These are phyloP conservation scores for Asobara japonica DNA, from an alignment of 1,140 invertebrate species.

Conservation along the genomic window DNA sequence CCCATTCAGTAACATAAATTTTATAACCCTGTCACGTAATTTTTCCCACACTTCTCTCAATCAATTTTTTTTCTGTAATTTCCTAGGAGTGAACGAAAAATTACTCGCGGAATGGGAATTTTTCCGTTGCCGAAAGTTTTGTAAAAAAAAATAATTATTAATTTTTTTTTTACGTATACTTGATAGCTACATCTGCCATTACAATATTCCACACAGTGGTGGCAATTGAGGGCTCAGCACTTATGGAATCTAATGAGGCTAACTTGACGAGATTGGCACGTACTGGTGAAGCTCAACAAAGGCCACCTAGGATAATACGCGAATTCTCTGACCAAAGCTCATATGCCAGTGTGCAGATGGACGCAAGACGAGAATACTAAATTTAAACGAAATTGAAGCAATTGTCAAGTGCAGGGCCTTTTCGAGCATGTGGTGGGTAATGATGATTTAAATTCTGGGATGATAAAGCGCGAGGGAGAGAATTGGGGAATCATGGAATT, in stretches of 20 bases:
- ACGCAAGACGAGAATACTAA: constrained; percentile 28
- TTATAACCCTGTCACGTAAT: too few relatives aligned
- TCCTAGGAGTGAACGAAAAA: too few relatives aligned
- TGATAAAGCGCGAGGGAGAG: too few relatives aligned
- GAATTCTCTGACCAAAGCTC: constrained; percentile 22
- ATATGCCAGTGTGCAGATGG: background rate
- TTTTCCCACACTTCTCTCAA: too few relatives aligned
- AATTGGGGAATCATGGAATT: too few relatives aligned
- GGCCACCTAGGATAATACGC: constrained; percentile 12
- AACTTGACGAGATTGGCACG: constrained; percentile 21
- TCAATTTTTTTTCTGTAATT: too few relatives aligned
- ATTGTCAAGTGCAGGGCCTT: constrained; percentile 15
- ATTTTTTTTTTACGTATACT: background rate
- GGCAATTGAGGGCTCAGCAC: background rate
- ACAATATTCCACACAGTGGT: background rate
- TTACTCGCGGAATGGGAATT: too few relatives aligned
- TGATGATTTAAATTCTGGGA: too few relatives aligned
- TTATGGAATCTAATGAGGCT: constrained; percentile 26
- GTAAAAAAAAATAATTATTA: too few relatives aligned
- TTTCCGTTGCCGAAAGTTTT: too few relatives aligned
- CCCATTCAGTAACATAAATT: too few relatives aligned
- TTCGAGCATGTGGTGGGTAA: too few relatives aligned
- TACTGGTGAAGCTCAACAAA: constrained; percentile 1
- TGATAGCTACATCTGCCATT: background rate
- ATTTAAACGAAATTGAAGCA: constrained; percentile 14